phyloP scores from a whole-genome alignment of 2,113 vertebrate species.

The Cnemophilus loriae region DNA sequence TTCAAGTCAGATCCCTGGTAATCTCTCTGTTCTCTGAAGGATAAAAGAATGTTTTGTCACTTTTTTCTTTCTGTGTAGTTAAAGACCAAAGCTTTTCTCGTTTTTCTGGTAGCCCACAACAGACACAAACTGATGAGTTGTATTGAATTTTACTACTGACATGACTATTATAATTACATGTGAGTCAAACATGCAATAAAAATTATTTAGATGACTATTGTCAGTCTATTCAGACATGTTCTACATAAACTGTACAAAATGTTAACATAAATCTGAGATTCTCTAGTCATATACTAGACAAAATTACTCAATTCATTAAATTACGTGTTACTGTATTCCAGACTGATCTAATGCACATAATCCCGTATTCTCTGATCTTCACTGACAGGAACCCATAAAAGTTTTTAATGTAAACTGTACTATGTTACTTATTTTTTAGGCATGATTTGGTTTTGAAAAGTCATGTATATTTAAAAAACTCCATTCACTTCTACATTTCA shows the following conservation, averaged over 20 bases:
- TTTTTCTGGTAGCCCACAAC: not conserved
- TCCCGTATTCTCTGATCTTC: not conserved
- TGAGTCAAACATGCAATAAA: not conserved
- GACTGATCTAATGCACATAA: not conserved
- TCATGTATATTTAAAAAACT: not conserved
- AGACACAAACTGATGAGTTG: not conserved
- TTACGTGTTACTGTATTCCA: not conserved
- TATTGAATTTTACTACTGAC: not conserved
- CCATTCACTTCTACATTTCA: not conserved
- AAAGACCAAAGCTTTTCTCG: not conserved
- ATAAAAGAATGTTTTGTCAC: not conserved
- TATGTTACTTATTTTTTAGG: not conserved
- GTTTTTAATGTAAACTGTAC: not conserved
- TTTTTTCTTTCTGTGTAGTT: not conserved
- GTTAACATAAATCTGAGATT: not conserved
- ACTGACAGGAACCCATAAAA: not conserved
- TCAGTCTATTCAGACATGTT: not conserved
- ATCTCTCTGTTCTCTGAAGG: not conserved
- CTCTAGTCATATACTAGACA: not conserved
- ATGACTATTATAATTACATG: not conserved
- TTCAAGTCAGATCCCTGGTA: not conserved
- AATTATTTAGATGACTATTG: not conserved
- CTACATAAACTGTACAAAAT: not conserved
- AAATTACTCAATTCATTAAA: not conserved
- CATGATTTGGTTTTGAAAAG: not conserved